phyloP scores from a whole-genome alignment of 2,113 vertebrate species.

The Otis tarda region DNA sequence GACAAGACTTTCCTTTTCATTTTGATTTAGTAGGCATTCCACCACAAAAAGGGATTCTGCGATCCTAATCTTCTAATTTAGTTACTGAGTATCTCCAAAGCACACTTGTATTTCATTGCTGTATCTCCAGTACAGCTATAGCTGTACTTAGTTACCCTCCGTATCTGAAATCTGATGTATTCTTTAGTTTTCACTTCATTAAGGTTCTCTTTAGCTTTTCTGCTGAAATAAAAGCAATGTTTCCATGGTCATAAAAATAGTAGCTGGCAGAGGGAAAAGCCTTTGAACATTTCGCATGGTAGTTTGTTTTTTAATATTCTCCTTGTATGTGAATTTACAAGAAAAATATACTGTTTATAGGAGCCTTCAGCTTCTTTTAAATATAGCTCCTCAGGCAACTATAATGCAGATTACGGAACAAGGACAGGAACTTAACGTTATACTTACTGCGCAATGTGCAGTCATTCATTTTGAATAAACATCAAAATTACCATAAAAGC shows the following conservation, averaged over 20 bases:
- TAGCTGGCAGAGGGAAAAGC: not conserved
- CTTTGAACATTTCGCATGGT: not conserved
- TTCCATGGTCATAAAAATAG: not conserved
- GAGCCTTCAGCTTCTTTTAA: not conserved
- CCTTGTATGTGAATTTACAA: not conserved
- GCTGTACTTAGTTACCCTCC: not conserved
- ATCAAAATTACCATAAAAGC: not conserved
- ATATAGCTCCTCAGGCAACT: not conserved
- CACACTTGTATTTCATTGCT: not conserved
- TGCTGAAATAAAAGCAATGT: not conserved
- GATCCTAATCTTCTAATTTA: not conserved
- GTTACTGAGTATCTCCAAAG: not conserved
- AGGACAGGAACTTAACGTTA: not conserved
- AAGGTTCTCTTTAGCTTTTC: not conserved
- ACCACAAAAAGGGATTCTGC: not conserved
- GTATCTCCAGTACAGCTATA: not conserved
- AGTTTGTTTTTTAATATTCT: not conserved
- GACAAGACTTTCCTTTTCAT: not conserved
- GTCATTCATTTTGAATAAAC: not conserved
- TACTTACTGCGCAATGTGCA: not conserved
- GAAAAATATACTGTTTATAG: not conserved
- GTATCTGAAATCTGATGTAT: not conserved
- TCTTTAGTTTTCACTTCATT: constrained; percentile 25
- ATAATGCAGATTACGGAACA: not conserved
- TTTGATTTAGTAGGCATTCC: not conserved